Conservation (phyloP, 92 coral and sea anemone genomes). For the Nematostella vectensis region DNA sequence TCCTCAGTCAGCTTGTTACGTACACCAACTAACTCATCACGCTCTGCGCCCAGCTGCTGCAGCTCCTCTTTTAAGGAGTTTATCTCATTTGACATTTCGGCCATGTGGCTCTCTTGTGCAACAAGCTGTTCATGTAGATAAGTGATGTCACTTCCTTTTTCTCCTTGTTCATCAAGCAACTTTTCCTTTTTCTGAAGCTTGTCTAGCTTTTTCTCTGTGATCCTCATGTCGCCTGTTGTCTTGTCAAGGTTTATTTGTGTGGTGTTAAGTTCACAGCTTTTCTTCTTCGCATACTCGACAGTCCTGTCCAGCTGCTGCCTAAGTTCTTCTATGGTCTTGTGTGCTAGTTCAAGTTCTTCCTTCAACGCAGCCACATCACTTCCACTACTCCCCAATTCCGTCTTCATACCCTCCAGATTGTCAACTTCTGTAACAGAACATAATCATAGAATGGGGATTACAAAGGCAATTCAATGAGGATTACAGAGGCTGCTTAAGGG, state of each 20-base stretch:
- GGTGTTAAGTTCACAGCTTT: conserved; percentile 14
- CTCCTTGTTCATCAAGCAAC: not conserved
- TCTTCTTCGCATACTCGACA: conserved; percentile 13
- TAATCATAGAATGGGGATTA: not conserved
- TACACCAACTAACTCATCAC: conserved; percentile 6
- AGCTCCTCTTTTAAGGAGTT: conserved; percentile 33
- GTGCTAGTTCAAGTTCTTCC: conserved; percentile 44
- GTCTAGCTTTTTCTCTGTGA: conserved; percentile 7
- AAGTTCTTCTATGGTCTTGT: conserved; percentile 28
- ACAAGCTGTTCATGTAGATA: conserved; percentile 28
- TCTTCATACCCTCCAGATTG: conserved; percentile 27
- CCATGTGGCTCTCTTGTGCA: conserved; percentile 18
- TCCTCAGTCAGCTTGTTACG: conserved; percentile 26
- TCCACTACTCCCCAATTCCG: conserved; percentile 9
- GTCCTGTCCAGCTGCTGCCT: conserved; percentile 27
- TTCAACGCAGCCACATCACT: conserved; percentile 21
- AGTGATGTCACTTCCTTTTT: conserved; percentile 16
- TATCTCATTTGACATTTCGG: conserved; percentile 19
- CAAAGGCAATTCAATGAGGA: too few relatives aligned
- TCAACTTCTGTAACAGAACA: conserved; percentile 15
- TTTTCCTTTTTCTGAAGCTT: conserved; percentile 17
- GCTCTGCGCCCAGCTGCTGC: conserved; percentile 10
- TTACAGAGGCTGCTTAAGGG: too few relatives aligned
- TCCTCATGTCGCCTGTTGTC: conserved; percentile 7
- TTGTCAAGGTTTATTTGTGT: conserved; percentile 4